phyloP scores from a whole-genome alignment of 2,888 invertebrate species.

The Netelia virgata region DNA sequence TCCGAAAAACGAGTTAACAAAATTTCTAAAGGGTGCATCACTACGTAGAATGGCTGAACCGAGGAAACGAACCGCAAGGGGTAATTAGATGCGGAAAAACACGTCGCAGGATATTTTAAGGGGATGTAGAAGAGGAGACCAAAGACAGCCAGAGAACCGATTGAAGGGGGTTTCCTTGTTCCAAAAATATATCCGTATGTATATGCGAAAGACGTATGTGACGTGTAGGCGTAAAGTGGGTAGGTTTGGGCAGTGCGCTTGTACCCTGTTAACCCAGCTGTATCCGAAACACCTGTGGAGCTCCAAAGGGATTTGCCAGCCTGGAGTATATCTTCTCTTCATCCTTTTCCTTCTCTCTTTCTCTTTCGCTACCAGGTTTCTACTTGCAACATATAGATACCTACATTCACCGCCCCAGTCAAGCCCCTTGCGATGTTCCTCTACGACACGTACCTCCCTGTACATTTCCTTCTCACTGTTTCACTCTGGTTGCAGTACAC shows the following conservation, averaged over 20 bases:
- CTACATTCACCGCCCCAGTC: conserved; percentile 5
- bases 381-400: not conserved
- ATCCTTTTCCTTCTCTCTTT: conserved; percentile 43
- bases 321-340: conserved; percentile 51
- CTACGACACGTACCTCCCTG: conserved; percentile 6
- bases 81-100: not conserved
- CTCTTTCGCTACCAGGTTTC: conserved; percentile 37
- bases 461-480: conserved; percentile 24
- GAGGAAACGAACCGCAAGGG: not conserved
- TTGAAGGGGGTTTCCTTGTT: not conserved
- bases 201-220: not conserved
- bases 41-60: not conserved
- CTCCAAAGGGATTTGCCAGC: conserved; percentile 70
- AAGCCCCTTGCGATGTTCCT: not conserved
- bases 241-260: conserved; percentile 41
- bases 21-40: conserved; percentile 17
- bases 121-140: not conserved
- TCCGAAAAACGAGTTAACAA: conserved; percentile 22
- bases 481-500: not conserved
- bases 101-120: not conserved
- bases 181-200: conserved; percentile 31
- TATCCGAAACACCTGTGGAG: conserved; percentile 74
- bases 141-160: not conserved
- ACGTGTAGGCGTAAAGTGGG: conserved; percentile 20
- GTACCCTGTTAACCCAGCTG: conserved; percentile 58